Evolutionary conservation across 2,888 invertebrate species (phyloP), one percentile per base, ranked within the genome.

Genomic region (Idaea straminata): DNA sequence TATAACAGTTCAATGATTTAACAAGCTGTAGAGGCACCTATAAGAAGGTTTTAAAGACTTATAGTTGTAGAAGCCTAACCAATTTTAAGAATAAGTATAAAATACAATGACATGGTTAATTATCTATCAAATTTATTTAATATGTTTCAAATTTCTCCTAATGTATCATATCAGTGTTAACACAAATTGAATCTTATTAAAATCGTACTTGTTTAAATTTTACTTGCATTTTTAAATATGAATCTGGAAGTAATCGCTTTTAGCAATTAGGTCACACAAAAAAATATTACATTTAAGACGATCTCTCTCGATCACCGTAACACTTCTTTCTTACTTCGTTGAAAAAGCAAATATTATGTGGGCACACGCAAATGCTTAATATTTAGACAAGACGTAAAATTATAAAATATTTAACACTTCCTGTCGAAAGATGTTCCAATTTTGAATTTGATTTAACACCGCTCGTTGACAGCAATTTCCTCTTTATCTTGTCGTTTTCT

Each of bases 401-500:
- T 47, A 47, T 82, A 85, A 87, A 87, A 88, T 85, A 89, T 91
- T 89, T 82, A 83, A 84, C 83, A 85, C 86, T 87, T 90, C 90
- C 90, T 84, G 88, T 79, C 86, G 88, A 89, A 90, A 87, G 89
- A 88, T 87, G 89, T 87, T 87, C 90, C 88, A 92, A 91, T 92
- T 92, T 88, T 88, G 85, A 86, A 84, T 91, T 88, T 91, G 89
- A 92, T 92, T 89, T 91, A 91, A 85, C 81, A 80, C 83, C 76
- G 76, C 77, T 75, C 81, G 91, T 69, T 86, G 91, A 91, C 91
- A 88, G 85, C 84, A 83, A 87, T 89, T 89, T 92, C 91, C 91
- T 89, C 80, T 36, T 83, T 80, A 84, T 83, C 86, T 83, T 83
- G 76, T 79, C 77, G 76, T 82, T 85, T 84, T 81, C 79, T 72